Base-by-base conservation (phyloP, 2,797 vertebrate genomes). In the Sardinella longiceps region DNA sequence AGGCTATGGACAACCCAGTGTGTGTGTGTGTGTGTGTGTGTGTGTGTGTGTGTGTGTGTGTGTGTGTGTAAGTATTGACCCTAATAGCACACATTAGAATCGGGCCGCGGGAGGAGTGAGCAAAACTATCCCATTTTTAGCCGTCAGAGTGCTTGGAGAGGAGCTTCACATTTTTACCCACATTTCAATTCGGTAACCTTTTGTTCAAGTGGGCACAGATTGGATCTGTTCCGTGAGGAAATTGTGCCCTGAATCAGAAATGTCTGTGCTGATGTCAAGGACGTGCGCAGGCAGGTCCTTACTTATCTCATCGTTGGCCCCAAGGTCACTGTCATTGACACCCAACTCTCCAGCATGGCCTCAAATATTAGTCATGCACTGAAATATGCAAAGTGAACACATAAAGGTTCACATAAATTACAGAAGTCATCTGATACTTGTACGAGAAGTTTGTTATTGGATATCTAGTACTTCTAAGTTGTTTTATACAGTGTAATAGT, bases 131-230 rank as follows among this genome's bases (percentile, higher is more conserved):
- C 84, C 83, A 81, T 80, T 87, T 85, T 88, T 83, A 87, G 85
- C 82, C 46, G 23, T 87, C 84, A 56, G 89, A 88, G 88, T 85
- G 86, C 84, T 90, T 90, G 84, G 87, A 83, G 82, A 83, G 84
- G 56, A 86, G 80, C 81, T 81, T 88, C 88, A 86, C 85, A 85
- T 86, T 92, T 88, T 89, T 81, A 88, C 86, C 88, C 82, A 81
- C 88, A 91, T 90, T 91, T 91, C 89, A 88, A 87, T 89, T 87
- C 63, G 1, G 80, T 88, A 88, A 89, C 88, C 90, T 91, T 90
- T 91, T 83, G 85, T 86, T 83, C 63, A 56, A 89, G 60, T 81
- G 86, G 89, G 87, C 90, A 77, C 87, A 90, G 89, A 92, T 90
- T 90, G 83, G 85, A 89, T 89, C 88, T 58, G 48, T 87, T 90